A percentile compares a stretch with the other conserved stretches of the same genome.
Evolutionary conservation across 2,888 invertebrate species (phyloP).

Genomic region (Epinotia nisella): DNA sequence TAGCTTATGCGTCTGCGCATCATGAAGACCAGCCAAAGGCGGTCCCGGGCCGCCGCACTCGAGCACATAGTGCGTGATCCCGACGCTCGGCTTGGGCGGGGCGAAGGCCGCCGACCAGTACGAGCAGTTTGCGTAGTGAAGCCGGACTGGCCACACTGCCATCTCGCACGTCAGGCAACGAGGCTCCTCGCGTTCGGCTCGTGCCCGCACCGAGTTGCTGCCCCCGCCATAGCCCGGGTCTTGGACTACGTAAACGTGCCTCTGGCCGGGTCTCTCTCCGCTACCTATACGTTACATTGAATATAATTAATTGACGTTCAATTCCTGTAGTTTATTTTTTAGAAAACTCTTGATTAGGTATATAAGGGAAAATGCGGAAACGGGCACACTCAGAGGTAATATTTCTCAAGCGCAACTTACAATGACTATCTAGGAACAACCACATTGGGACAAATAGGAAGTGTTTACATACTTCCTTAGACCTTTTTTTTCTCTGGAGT

Average conservation of each 20-base stretch:
- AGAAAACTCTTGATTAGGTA: not conserved
- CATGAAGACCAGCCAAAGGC: conserved; percentile 92
- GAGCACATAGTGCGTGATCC: conserved; percentile 89
- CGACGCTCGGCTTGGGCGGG: conserved; percentile 76
- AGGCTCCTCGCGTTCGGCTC: conserved; percentile 87
- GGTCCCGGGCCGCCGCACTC: conserved; percentile 97
- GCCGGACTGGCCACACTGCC: conserved; percentile 91
- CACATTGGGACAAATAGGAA: not conserved
- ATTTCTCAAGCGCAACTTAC: too few relatives aligned
- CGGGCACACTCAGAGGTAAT: not conserved
- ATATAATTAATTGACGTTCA: conserved; percentile 4
- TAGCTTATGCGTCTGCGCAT: conserved; percentile 90
- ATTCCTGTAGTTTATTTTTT: too few relatives aligned
- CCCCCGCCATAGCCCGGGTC: conserved; percentile 88
- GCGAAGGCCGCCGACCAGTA: conserved; percentile 92
- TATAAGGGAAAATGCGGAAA: not conserved
- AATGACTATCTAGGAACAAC: not conserved
- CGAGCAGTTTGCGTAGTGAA: conserved; percentile 93
- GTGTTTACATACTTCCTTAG: not conserved
- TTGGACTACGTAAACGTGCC: conserved; percentile 94
- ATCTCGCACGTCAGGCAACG: conserved; percentile 95
- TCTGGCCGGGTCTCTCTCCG: conserved; percentile 93
- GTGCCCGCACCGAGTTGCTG: conserved; percentile 77
- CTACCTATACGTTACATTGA: conserved; percentile 84
- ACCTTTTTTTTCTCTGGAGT: not conserved